Evolutionary conservation across 2,113 vertebrate species (phyloP).

Genomic region (Eublepharis macularius): DNA sequence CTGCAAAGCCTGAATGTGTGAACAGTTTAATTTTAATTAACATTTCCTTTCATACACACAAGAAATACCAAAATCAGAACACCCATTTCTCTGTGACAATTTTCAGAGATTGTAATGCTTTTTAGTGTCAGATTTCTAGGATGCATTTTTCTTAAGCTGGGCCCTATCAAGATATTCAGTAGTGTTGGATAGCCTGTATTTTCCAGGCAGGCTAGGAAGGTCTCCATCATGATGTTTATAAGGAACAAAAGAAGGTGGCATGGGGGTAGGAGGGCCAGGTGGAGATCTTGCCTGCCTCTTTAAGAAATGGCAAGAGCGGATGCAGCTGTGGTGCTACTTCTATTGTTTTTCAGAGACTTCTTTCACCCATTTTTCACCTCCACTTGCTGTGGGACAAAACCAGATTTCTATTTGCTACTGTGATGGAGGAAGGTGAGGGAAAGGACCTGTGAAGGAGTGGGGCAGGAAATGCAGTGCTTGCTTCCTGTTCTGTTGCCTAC

Average conservation of each 20-base stretch:
- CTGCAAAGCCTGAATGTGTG: constrained; percentile 69
- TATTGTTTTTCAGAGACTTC: not conserved
- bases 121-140: not conserved
- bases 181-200: not conserved
- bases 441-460: not conserved
- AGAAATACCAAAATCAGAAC: constrained; percentile 15
- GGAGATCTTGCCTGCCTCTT: not conserved
- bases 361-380: not conserved
- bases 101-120: not conserved
- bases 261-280: not conserved
- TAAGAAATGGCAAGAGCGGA: not conserved
- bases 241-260: not conserved
- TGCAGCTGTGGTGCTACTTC: not conserved
- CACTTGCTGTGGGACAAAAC: not conserved
- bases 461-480: not conserved
- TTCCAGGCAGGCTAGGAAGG: no score
- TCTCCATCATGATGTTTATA: not conserved
- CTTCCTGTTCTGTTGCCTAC: not conserved
- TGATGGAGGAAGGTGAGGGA: not conserved
- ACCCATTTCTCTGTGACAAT: not conserved
- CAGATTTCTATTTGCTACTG: not conserved
- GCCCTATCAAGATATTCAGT: not conserved
- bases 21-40: not conserved
- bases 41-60: constrained; percentile 7
- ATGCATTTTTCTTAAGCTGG: not conserved